Conservation (phyloP, 2,888 invertebrate genomes). For the Artemia sp. region DNA sequence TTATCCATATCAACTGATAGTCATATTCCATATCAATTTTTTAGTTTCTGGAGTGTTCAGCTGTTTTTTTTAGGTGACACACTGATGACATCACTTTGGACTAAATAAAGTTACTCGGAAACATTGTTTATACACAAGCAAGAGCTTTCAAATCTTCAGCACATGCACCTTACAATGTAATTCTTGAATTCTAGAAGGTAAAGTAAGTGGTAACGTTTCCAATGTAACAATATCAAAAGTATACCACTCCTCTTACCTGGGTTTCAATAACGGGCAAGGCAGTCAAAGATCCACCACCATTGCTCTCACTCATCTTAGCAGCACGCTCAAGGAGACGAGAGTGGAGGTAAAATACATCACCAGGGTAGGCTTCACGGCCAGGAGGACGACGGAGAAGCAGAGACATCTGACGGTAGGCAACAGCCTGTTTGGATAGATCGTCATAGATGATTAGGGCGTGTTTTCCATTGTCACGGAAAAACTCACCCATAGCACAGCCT, state of each 20-base stretch:
- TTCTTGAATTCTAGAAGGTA: too few species aligned
- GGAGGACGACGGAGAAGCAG: conserved; percentile 43
- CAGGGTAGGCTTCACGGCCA: conserved; percentile 46
- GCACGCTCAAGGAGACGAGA: conserved; percentile 43
- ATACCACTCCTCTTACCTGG: conserved; percentile 30
- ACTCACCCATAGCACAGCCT: conserved; percentile 46
- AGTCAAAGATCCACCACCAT: conserved; percentile 41
- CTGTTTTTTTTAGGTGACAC: too few species aligned
- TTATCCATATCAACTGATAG: too few species aligned
- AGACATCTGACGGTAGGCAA: conserved; percentile 46
- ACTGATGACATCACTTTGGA: neutral
- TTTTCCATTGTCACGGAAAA: conserved; percentile 43
- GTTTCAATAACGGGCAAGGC: conserved; percentile 45
- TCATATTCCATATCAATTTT: too few species aligned
- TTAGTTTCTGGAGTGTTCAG: too few species aligned
- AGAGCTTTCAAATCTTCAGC: too few species aligned
- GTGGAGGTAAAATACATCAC: conserved; percentile 46
- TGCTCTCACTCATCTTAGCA: conserved; percentile 42
- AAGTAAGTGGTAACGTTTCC: too few species aligned
- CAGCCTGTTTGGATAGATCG: conserved; percentile 45
- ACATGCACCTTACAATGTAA: too few species aligned
- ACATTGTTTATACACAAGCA: neutral
- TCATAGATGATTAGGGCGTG: conserved; percentile 45
- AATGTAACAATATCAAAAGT: neutral
- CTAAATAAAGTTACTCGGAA: neutral